phyloP scores from a whole-genome alignment of 1,140 invertebrate genomes.

The Aplysia californica region DNA sequence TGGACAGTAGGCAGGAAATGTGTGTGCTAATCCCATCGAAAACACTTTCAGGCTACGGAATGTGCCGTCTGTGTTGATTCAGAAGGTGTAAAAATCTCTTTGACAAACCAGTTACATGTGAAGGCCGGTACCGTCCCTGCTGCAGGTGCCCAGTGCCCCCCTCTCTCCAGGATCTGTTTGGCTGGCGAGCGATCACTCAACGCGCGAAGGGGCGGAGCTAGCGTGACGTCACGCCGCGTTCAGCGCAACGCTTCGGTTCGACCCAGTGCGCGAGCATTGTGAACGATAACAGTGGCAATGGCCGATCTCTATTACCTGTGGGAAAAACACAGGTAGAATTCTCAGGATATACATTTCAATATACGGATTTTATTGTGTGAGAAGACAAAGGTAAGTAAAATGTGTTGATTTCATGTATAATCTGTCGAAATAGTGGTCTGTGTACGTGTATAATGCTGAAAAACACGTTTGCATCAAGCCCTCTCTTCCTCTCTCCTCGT shows the following conservation, averaged over 20 bases:
- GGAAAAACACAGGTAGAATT: not conserved
- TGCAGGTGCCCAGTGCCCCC: no score
- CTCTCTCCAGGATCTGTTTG: constrained; percentile 5
- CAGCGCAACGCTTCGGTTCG: not conserved
- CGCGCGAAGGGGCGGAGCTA: not conserved
- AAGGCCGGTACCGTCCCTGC: not conserved
- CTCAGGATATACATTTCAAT: no score
- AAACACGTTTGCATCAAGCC: no score
- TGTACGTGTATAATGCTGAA: no score
- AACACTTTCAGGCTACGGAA: not conserved
- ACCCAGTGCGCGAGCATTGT: not conserved
- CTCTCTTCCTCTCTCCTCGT: no score
- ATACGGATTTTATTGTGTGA: not conserved
- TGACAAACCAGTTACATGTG: not conserved
- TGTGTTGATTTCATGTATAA: no score
- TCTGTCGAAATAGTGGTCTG: no score
- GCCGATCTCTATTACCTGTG: not conserved
- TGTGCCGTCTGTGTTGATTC: not conserved
- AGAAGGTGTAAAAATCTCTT: not conserved
- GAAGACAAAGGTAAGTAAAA: not conserved
- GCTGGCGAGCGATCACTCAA: constrained; percentile 13
- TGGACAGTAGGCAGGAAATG: not conserved
- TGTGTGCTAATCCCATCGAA: constrained; percentile 18
- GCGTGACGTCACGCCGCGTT: constrained; percentile 7
- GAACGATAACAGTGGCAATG: no score